phyloP scores from a whole-genome alignment of 2,888 invertebrate genomes.

The Boloria selene region DNA sequence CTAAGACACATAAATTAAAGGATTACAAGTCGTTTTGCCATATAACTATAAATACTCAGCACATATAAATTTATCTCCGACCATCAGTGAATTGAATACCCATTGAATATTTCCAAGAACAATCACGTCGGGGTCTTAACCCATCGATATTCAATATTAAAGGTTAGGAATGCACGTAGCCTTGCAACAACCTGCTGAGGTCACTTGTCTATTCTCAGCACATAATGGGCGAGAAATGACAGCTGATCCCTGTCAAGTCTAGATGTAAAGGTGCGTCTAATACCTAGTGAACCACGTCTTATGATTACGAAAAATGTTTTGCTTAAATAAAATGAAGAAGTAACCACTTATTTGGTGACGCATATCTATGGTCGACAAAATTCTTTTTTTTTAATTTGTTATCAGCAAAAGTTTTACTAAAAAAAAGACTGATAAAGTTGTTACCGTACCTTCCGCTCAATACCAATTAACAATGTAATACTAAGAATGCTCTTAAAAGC shows the following conservation, averaged over 20 bases:
- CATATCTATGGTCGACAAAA: too few species aligned
- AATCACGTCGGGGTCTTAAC: conserved; percentile 41
- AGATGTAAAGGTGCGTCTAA: conserved; percentile 11
- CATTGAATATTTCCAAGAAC: conserved; percentile 41
- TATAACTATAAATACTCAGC: conserved; percentile 21
- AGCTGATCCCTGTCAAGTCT: conserved; percentile 55
- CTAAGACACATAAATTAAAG: neutral
- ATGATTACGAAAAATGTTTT: conserved; percentile 9
- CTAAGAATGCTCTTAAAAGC: conserved; percentile 33
- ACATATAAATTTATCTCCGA: conserved; percentile 30
- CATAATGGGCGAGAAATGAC: conserved; percentile 73
- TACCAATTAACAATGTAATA: conserved; percentile 24
- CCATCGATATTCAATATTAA: conserved; percentile 55
- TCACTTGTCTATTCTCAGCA: conserved; percentile 61
- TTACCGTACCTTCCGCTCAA: conserved; percentile 2
- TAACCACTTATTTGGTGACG: neutral
- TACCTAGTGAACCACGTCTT: neutral
- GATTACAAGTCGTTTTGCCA: too few species aligned
- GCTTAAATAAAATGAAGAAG: too few species aligned
- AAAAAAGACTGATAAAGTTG: too few species aligned
- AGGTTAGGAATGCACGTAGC: conserved; percentile 56
- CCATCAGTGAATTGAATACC: conserved; percentile 39
- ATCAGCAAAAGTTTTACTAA: too few species aligned
- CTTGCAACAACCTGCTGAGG: conserved; percentile 63
- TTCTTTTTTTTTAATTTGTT: too few species aligned